These are phyloP conservation scores for Oncopodura yosiiana DNA, from an alignment of 1,140 invertebrate species.

Conservation along the genomic window DNA sequence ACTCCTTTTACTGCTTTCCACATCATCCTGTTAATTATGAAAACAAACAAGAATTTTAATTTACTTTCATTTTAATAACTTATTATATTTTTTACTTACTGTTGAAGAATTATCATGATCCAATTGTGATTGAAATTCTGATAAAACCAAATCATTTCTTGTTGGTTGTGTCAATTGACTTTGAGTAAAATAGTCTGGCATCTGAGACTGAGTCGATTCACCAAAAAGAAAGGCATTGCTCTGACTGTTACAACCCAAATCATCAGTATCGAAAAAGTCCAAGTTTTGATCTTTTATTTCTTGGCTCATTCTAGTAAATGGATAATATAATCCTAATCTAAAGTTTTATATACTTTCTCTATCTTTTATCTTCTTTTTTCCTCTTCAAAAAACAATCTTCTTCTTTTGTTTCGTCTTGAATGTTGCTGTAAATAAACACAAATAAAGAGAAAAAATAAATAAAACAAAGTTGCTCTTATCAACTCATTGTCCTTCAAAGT, in stretches of 20 bases:
- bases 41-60: not conserved
- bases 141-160: conserved; percentile 5
- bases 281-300: not conserved
- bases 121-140: conserved; percentile 5
- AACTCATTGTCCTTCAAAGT: too few relatives aligned
- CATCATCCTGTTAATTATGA: conserved; percentile 8
- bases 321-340: too few relatives aligned
- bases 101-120: not conserved
- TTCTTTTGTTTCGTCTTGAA: not conserved
- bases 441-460: too few relatives aligned
- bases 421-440: too few relatives aligned
- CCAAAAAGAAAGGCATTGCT: not conserved
- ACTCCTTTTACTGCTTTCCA: not conserved
- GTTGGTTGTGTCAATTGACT: conserved; percentile 8
- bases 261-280: conserved; percentile 16
- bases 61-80: not conserved
- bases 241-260: not conserved
- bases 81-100: not conserved
- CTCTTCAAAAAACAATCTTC: conserved; percentile 1
- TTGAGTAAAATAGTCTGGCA: conserved; percentile 1
- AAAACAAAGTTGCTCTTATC: too few relatives aligned
- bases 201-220: not conserved
- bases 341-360: too few relatives aligned
- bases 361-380: not conserved
- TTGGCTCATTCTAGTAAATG: too few relatives aligned